Evolutionary conservation across 2,888 invertebrate species (phyloP), one percentile per base, ranked within the genome.

Genomic region (Eumacrocentrus americanus): DNA sequence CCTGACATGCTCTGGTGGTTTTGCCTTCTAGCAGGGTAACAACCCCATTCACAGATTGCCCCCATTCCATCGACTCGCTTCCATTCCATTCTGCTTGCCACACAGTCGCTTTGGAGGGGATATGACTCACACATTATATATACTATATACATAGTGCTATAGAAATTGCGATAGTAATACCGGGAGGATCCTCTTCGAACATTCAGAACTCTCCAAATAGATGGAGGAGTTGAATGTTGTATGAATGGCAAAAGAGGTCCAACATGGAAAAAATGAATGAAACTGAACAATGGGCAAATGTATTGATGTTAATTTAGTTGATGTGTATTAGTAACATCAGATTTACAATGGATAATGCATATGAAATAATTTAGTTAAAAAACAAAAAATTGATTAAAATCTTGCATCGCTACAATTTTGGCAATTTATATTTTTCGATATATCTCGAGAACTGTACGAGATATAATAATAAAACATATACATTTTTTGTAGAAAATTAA

Each of bases 221-320:
- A 1, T 20, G 16, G 9, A 9, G 35, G 3, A 42, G 11, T 18
- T 42, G 2, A 3, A 9, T 42, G n/a, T 42, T 42, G n/a, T 18
- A n/a, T 4, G 20, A 59, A 59, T 46, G 55, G 16, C 18, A 34
- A 53, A 37, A 40, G 40, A 46, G 44, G 50, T 37, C n/a, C n/a
- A 48, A 20, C 42, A 20, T n/a, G 34, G n/a, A n/a, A n/a, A n/a
- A n/a, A 50, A 44, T 38, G n/a, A 51, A 42, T 42, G 20, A 25
- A 38, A 12, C n/a, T n/a, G n/a, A n/a, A n/a, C n/a, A n/a, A n/a
- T n/a, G n/a, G n/a, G n/a, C n/a, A n/a, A n/a, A n/a, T n/a, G n/a
- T n/a, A n/a, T n/a, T n/a, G n/a, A n/a, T n/a, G n/a, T n/a, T n/a
- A n/a, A n/a, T n/a, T n/a, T n/a, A n/a, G n/a, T n/a, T n/a, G n/a